Evolutionary conservation across 2,797 vertebrate species (phyloP).

Genomic region (Mareca penelope): DNA sequence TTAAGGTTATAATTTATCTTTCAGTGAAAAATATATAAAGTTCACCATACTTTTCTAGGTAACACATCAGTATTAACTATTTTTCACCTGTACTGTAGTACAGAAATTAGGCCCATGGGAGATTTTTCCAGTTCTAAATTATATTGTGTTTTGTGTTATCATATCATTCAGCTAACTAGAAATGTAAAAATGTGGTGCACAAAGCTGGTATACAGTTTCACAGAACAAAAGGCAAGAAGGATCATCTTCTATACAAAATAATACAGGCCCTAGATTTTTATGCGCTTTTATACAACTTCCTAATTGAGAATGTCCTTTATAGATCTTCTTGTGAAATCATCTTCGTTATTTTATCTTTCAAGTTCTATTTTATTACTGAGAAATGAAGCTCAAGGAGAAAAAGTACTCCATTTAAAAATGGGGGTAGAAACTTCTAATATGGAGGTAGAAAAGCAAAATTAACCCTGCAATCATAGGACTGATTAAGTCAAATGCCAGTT

Average conservation of each 20-base stretch:
- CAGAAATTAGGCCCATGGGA: not conserved
- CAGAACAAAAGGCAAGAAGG: slow-evolving; percentile 22
- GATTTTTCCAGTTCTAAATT: not conserved
- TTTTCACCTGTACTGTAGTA: not conserved
- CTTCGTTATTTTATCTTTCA: not conserved
- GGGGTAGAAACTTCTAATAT: slow-evolving; percentile 24
- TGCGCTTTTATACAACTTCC: not conserved
- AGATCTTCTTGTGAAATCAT: not conserved
- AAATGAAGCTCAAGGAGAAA: slow-evolving; percentile 2
- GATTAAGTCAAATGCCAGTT: slow-evolving; percentile 36
- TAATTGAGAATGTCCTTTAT: not conserved
- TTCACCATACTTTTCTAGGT: not conserved
- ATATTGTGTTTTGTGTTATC: not conserved
- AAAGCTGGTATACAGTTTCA: not conserved
- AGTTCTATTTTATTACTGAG: slow-evolving; percentile 21
- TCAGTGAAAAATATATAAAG: not conserved
- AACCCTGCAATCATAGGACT: slow-evolving; percentile 32
- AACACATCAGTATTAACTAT: not conserved
- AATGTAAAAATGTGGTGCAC: not conserved
- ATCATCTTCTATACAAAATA: not conserved
- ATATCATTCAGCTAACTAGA: not conserved
- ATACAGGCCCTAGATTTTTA: not conserved
- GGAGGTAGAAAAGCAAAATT: not conserved
- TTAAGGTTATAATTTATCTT: not conserved
- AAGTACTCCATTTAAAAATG: slow-evolving; percentile 18